Percentiles rank a stretch among this genome's conserved stretches.
Evolutionary conservation across 2,888 invertebrate species (phyloP).

Genomic region (Thumatha senex): DNA sequence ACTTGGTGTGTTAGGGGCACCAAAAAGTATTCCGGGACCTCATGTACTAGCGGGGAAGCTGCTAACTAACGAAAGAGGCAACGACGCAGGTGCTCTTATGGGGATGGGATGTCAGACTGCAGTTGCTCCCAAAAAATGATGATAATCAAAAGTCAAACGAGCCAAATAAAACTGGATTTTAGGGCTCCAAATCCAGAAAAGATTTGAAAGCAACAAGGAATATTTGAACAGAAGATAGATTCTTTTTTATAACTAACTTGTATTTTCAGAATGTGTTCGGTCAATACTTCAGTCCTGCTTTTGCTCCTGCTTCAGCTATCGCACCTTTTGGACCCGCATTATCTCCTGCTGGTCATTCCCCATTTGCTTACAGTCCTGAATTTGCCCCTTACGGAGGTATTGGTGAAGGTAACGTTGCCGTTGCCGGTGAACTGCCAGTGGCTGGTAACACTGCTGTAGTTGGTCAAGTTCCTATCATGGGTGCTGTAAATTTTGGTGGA

Average conservation of each 20-base stretch:
- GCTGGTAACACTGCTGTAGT: conserved; percentile 17
- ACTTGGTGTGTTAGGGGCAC: no score
- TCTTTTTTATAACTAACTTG: neutral
- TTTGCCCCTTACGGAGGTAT: conserved; percentile 7
- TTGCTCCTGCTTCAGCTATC: neutral
- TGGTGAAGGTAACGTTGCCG: conserved; percentile 26
- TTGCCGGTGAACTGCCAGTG: conserved; percentile 24
- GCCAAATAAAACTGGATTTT: no score
- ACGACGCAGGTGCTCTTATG: no score
- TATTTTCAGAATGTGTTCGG: conserved; percentile 2
- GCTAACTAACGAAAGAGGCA: no score
- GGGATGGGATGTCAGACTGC: no score
- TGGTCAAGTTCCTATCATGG: conserved; percentile 26
- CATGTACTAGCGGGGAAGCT: no score
- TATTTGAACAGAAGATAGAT: no score
- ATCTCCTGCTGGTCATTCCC: neutral
- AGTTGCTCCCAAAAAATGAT: no score
- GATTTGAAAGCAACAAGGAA: no score
- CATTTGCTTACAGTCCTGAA: neutral
- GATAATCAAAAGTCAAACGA: no score
- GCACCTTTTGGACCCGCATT: neutral
- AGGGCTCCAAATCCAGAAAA: no score
- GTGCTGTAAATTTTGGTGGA: conserved; percentile 16
- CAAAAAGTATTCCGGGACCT: no score
- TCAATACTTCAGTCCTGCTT: conserved; percentile 16